Base-by-base conservation (phyloP, 2,888 invertebrate species). In the Amphiduros pacificus region DNA sequence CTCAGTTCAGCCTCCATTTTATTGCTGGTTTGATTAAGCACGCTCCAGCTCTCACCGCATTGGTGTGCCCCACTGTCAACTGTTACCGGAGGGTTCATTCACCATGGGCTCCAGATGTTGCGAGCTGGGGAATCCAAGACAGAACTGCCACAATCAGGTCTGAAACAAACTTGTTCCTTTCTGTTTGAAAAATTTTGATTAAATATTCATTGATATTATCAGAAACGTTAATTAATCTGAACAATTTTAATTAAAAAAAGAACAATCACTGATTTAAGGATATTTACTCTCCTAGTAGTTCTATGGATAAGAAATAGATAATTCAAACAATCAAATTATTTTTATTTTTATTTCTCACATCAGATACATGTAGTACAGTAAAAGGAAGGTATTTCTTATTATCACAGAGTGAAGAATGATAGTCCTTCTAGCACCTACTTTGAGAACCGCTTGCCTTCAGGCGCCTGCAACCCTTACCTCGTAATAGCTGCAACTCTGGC, bases 381-480 rank as follows among this genome's bases (percentile, higher is more conserved):
- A n/a, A n/a, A n/a, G n/a, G n/a, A n/a, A n/a, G n/a, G n/a, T n/a
- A n/a, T n/a, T n/a, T n/a, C n/a, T 26, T n/a, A n/a, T n/a, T n/a
- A n/a, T n/a, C n/a, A n/a, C 50, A 28, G 66, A 1, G 50, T 58
- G 14, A 66, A 66, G 51, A 61, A 44, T 29, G 2, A n/a, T 32
- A 51, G 49, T 14, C 48, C 36, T 3, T n/a, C 29, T n/a, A 28
- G 28, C 32, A 60, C 64, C 4, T 66, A 66, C 57, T 11, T 64
- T 11, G 66, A 66, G 58, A 66, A 62, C 40, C 55, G 66, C 14
- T 14, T 64, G n/a, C 54, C 64, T 14, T 55, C 60, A 9, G 50
- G 56, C n/a, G 32, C 61, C 22, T 50, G 55, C 49, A 68, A 68
- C 31, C 66, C 68, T 28, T 68, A 68, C 54, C 54, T 68, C 20